Base-by-base conservation (phyloP, 2,888 invertebrate species). In the Pammene fasciana region DNA sequence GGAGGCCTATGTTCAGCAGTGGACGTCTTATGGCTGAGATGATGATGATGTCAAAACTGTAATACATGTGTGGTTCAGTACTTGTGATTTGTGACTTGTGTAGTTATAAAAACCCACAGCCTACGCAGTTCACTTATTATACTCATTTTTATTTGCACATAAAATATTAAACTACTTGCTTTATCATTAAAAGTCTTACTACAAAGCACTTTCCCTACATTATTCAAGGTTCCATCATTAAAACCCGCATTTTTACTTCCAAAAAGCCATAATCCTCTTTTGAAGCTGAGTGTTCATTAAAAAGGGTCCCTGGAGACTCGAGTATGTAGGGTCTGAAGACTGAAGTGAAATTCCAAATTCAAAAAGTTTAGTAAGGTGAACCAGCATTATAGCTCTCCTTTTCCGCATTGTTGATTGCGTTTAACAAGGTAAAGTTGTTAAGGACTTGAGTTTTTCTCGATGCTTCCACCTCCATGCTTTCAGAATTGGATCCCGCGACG, bases 231-330 rank as follows among this genome's bases (percentile, higher is more conserved):
- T 45, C 13, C 50, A 45, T 68, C 68, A 68, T 65, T 68, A 65
- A 68, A 59, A 45, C 52, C 57, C 18, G 50, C 52, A 41, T 55
- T 64, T 68, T 59, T 59, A 36, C 45, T 64, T 62, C n/a, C 34
- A 61, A 45, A 62, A 62, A 38, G 61, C 56, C 43, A 41, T 55
- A 46, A 66, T 65, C 57, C 57, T 55, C 68, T 60, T 70, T 67
- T 59, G 67, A 59, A 59, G 65, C 50, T 62, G 50, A 70, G 68
- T 46, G 71, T 65, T 71, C 71, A 71, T 71, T 71, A 71, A 67
- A 64, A 68, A 68, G 64, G 71, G 71, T 59, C 68, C 50, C 64
- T 3, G 11, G 18, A n/a, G 61, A 38, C 10, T 18, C 41, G 41
- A 52, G 62, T 62, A 11, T 52, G 61, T 61, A 61, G 62, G 45